These are phyloP conservation scores for Gandaritis pyraliata DNA, from an alignment of 2,888 invertebrate species.

Conservation along the genomic window DNA sequence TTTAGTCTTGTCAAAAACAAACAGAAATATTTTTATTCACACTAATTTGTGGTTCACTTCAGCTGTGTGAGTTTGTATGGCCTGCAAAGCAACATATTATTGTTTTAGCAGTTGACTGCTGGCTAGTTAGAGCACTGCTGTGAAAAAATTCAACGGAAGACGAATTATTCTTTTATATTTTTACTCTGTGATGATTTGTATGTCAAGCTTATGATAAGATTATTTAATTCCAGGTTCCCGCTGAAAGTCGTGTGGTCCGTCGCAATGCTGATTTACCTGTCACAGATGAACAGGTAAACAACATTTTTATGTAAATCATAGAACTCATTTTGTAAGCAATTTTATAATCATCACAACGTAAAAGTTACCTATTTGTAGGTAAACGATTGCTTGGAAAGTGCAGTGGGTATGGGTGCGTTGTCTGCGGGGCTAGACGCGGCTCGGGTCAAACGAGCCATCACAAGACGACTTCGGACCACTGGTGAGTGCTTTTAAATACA, in stretches of 20 bases:
- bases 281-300: conserved; percentile 62
- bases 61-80: too few species aligned
- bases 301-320: not conserved
- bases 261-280: conserved; percentile 62
- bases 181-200: not conserved
- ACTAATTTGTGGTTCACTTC: too few species aligned
- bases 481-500: conserved; percentile 50
- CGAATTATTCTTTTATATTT: too few species aligned
- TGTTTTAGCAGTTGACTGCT: too few species aligned
- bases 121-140: too few species aligned
- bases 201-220: not conserved
- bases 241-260: conserved; percentile 58
- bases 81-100: too few species aligned
- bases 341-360: too few species aligned
- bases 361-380: conserved; percentile 52
- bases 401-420: conserved; percentile 64
- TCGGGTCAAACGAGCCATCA: conserved; percentile 69
- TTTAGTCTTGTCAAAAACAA: too few species aligned
- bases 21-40: too few species aligned
- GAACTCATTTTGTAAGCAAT: too few species aligned
- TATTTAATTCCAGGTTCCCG: conserved; percentile 56
- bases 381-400: conserved; percentile 70
- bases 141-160: too few species aligned
- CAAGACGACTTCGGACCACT: conserved; percentile 59
- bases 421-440: conserved; percentile 75